Base-by-base conservation (phyloP, 2,113 vertebrate genomes). In the Apteryx mantelli region DNA sequence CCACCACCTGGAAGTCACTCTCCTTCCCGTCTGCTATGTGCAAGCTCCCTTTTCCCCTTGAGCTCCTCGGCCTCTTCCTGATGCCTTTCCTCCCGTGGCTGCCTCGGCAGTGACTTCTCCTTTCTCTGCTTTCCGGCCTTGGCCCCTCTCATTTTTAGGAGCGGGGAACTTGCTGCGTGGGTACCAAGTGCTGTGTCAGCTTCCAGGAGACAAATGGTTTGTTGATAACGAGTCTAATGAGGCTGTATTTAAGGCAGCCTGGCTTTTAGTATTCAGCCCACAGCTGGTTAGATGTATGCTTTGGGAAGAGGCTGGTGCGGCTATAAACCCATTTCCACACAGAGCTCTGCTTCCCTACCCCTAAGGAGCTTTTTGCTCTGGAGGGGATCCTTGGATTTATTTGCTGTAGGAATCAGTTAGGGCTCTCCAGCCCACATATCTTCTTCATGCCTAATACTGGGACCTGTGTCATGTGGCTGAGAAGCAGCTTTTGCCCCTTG, bases 221-320 rank as follows among this genome's bases (percentile, higher is more conserved):
- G 76, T 74, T 96, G 89, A 85, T 88, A 95, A 95, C 0, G 3
- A 93, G 75, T 76, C 84, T 96, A 87, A 96, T 83, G 84, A 93
- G 91, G 82, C 82, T 70, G 68, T 78, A 80, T 91, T 91, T 94
- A 91, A 96, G 71, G 85, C 94, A 96, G 93, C 78, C 40, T 20
- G 40, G 82, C 26, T 42, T 79, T 71, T 50, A 80, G 50, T 24
- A 8, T 48, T 40, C 88, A 89, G 60, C 50, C 91, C 60, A 44
- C 95, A 95, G 93, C 87, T 95, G 85, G 40, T 32, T 66, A 17
- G 48, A 53, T 25, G 21, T 24, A 26, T 30, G 63, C 48, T 55
- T 50, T 65, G 48, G 63, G 36, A 52, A 55, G 36, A 18, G 46
- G 63, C 30, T 80, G 48, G 36, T 30, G 50, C 85, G 64, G 25